phyloP scores from a whole-genome alignment of 2,113 vertebrate genomes.

The Vimba vimba region DNA sequence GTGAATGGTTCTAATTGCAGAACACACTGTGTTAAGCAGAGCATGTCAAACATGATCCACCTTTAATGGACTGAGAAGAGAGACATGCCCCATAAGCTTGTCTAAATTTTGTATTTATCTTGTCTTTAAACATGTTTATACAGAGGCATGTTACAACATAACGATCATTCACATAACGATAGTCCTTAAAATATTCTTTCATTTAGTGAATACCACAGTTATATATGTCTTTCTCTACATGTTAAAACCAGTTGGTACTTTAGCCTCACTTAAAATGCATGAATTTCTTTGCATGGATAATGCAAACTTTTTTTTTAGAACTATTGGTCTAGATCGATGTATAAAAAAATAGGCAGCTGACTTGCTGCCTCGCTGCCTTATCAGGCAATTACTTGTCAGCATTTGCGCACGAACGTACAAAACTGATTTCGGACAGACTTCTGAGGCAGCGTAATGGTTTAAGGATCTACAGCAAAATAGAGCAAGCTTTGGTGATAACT shows the following conservation, averaged over 20 bases:
- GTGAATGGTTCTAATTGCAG: conserved; percentile 2
- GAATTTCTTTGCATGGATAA: no score
- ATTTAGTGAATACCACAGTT: not conserved
- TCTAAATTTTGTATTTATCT: not conserved
- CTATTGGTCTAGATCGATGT: no score
- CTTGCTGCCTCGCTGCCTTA: no score
- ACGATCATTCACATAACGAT: no score
- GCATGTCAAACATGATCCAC: conserved; percentile 5
- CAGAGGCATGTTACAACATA: not conserved
- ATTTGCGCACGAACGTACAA: no score
- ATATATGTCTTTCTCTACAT: not conserved
- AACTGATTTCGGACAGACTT: no score
- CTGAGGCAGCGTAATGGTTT: no score
- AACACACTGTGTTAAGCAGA: not conserved
- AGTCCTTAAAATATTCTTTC: not conserved
- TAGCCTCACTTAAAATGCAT: not conserved
- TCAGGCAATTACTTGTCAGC: no score
- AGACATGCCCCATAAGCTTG: not conserved
- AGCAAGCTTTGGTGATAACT: no score
- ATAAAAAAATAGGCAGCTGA: no score
- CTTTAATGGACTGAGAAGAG: not conserved
- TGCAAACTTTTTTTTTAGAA: no score
- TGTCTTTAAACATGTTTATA: not conserved
- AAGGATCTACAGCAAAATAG: no score
- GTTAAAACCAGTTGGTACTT: not conserved